These are phyloP conservation scores for Chaetodon trifasciatus DNA, from an alignment of 2,797 vertebrate genomes.

Conservation along the genomic window DNA sequence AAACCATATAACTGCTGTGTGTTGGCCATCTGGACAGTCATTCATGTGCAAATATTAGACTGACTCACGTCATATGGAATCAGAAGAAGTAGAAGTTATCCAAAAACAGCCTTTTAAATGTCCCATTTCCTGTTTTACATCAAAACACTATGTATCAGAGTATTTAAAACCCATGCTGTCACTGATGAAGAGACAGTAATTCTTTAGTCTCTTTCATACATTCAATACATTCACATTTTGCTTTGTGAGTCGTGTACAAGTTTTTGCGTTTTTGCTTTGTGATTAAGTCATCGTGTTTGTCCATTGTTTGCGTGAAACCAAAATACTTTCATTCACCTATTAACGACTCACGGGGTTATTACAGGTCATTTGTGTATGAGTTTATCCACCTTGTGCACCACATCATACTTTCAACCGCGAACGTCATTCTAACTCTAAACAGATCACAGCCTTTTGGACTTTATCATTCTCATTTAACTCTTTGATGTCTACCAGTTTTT, in stretches of 20 bases:
- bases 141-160: neutral
- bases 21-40: slow-evolving; percentile 66
- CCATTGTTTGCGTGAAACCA: neutral
- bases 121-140: slow-evolving; percentile 5
- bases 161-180: neutral
- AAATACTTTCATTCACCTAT: neutral
- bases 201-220: neutral
- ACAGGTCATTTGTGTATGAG: neutral
- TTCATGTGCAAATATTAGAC: slow-evolving; percentile 61
- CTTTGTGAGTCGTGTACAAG: neutral
- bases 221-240: neutral
- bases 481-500: slow-evolving; percentile 12
- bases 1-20: slow-evolving; percentile 29
- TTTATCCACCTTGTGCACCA: neutral
- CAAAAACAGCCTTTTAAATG: slow-evolving; percentile 12
- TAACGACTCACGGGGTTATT: neutral
- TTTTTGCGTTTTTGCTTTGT: neutral
- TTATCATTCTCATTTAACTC: neutral
- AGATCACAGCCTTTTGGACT: slow-evolving; percentile 15
- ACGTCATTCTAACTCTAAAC: neutral
- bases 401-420: neutral
- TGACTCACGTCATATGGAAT: slow-evolving; percentile 62
- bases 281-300: neutral
- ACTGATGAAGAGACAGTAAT: neutral
- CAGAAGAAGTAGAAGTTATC: slow-evolving; percentile 22